These are phyloP conservation scores for Bos javanicus DNA, from an alignment of 2,113 vertebrate species.

Conservation along the genomic window DNA sequence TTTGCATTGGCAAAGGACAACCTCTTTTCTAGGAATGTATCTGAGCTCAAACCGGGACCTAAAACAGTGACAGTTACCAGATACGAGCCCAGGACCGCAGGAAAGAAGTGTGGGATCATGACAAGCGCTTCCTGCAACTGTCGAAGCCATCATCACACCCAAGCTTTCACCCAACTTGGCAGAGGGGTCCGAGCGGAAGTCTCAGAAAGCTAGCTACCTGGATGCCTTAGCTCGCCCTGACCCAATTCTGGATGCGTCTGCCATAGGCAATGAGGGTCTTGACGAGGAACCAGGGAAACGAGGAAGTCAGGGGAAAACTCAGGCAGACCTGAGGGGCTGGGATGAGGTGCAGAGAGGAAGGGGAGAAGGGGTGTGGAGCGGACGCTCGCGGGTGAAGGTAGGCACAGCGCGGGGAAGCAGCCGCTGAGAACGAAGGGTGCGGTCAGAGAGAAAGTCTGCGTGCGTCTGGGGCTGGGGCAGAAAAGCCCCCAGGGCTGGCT, in stretches of 20 bases:
- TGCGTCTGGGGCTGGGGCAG: not conserved
- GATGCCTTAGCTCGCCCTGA: constrained; percentile 44
- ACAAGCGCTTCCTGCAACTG: not conserved
- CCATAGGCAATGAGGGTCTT: not conserved
- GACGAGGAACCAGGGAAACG: not conserved
- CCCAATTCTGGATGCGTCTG: constrained; percentile 46
- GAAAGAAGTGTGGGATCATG: not conserved
- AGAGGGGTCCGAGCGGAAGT: not conserved
- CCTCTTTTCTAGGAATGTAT: not conserved
- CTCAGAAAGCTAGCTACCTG: constrained; percentile 29
- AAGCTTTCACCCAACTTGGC: not conserved
- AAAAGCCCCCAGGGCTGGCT: not conserved
- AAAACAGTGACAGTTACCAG: not conserved
- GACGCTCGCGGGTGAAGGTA: not conserved
- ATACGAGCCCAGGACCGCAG: not conserved
- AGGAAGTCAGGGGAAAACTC: not conserved
- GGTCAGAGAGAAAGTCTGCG: not conserved
- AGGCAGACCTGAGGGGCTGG: not conserved
- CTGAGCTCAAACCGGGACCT: not conserved
- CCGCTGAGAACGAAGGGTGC: not conserved
- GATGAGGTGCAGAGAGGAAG: not conserved
- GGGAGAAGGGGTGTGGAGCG: not conserved
- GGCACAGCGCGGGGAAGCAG: not conserved
- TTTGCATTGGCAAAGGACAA: not conserved
- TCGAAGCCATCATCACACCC: not conserved